phyloP scores from a whole-genome alignment of 2,797 vertebrate genomes.

The Borostomias antarcticus region DNA sequence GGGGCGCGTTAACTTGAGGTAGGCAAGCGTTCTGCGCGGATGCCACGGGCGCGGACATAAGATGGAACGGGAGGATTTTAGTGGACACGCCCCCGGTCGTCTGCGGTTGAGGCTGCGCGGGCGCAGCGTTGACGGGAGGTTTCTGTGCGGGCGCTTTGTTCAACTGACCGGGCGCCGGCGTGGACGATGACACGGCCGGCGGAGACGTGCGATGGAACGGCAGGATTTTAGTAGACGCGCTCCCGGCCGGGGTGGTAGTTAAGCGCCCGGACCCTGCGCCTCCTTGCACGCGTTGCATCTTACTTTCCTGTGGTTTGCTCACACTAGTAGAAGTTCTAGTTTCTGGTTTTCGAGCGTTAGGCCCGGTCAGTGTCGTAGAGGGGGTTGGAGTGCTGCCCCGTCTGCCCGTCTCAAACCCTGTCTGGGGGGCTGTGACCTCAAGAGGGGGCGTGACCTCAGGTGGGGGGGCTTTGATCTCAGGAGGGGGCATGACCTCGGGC shows the following conservation, averaged over 20 bases:
- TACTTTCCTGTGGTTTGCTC: slow-evolving; percentile 25
- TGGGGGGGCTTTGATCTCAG: too few species aligned
- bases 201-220: slow-evolving; percentile 15
- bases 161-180: slow-evolving; percentile 28
- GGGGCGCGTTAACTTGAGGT: slow-evolving; percentile 27
- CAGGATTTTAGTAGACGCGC: background rate
- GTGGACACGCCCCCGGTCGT: too few species aligned
- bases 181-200: slow-evolving; percentile 7
- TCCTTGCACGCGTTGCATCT: slow-evolving; percentile 14
- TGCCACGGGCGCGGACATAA: too few species aligned
- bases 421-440: slow-evolving; percentile 24
- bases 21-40: background rate
- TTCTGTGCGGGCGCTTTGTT: too few species aligned
- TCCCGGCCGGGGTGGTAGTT: background rate
- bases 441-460: background rate
- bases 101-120: background rate
- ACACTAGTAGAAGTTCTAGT: background rate
- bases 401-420: slow-evolving; percentile 15
- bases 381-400: slow-evolving; percentile 31
- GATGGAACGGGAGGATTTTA: too few species aligned
- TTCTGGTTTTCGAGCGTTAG: slow-evolving; percentile 8
- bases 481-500: slow-evolving; percentile 11
- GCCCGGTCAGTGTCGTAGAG: slow-evolving; percentile 14
- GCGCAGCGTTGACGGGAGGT: background rate
- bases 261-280: background rate